Evolutionary conservation across 1,140 invertebrate species (phyloP).

Genomic region (Centruroides vittatus): DNA sequence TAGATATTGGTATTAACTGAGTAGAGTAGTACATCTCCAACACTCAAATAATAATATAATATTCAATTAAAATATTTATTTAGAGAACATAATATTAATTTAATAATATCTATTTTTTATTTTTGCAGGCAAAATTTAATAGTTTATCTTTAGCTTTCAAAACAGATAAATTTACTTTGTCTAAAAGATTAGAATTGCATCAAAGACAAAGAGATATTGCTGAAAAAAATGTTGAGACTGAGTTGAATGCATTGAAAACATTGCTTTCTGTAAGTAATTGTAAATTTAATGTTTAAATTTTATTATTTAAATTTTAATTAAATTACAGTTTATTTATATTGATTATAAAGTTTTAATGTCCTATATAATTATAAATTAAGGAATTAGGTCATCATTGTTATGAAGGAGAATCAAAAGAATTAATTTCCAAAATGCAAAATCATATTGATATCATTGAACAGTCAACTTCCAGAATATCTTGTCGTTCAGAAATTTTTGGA

Average conservation of each 20-base stretch:
- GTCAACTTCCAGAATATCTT: conserved; percentile 29
- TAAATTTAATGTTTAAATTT: too few species aligned
- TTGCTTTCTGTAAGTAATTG: conserved; percentile 26
- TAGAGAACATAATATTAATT: background rate
- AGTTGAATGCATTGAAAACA: conserved; percentile 29
- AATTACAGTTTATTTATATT: too few species aligned
- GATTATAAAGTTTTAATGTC: background rate
- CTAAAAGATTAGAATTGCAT: conserved; percentile 32
- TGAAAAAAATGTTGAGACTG: conserved; percentile 35
- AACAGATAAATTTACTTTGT: conserved; percentile 36
- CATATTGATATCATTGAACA: conserved; percentile 34
- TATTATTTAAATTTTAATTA: too few species aligned
- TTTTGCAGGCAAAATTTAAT: conserved; percentile 32
- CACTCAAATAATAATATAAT: too few species aligned
- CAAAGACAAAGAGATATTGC: conserved; percentile 36
- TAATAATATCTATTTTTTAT: conserved; percentile 7
- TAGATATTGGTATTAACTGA: too few species aligned
- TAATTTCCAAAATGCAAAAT: conserved; percentile 28
- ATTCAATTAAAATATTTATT: background rate
- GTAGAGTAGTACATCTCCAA: too few species aligned
- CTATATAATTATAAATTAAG: conserved; percentile 17
- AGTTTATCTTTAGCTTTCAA: conserved; percentile 37
- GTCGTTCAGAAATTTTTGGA: conserved; percentile 34
- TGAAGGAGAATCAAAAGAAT: conserved; percentile 27
- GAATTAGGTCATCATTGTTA: conserved; percentile 24